Evolutionary conservation across 1,140 invertebrate species (phyloP).

Genomic region (Dendroctonus valens): DNA sequence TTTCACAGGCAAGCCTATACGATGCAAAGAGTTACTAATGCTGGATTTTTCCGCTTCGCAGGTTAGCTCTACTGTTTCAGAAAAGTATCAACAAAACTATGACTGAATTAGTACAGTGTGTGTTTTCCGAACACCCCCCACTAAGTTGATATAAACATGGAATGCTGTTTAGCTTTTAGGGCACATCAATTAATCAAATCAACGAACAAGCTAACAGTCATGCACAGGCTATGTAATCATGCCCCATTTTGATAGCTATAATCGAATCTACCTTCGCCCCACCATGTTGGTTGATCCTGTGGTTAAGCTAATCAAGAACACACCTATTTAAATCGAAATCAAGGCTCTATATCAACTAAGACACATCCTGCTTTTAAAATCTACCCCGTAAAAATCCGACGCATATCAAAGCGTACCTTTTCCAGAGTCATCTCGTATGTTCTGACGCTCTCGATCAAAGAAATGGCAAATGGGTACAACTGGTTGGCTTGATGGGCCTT

Average conservation of each 20-base stretch:
- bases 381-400: no score
- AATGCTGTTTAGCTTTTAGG: no score
- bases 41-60: no score
- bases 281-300: constrained; percentile 32
- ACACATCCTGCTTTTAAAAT: no score
- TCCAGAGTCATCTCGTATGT: constrained; percentile 96
- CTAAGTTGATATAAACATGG: no score
- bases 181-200: neutral
- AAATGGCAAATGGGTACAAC: constrained; percentile 98
- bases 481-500: constrained; percentile 99
- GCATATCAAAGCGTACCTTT: constrained; percentile 67
- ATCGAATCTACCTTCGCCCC: constrained; percentile 29
- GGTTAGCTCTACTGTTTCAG: no score
- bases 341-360: no score
- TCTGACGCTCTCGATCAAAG: constrained; percentile 94
- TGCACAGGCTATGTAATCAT: constrained; percentile 2
- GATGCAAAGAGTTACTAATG: no score
- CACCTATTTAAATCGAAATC: neutral
- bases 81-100: no score
- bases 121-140: no score
- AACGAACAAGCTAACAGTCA: constrained; percentile 1
- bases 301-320: constrained; percentile 30
- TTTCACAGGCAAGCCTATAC: no score
- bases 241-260: constrained; percentile 3
- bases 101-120: no score